Evolutionary conservation across 2,113 vertebrate species (phyloP).

Genomic region (Petrocephalus zakoni): DNA sequence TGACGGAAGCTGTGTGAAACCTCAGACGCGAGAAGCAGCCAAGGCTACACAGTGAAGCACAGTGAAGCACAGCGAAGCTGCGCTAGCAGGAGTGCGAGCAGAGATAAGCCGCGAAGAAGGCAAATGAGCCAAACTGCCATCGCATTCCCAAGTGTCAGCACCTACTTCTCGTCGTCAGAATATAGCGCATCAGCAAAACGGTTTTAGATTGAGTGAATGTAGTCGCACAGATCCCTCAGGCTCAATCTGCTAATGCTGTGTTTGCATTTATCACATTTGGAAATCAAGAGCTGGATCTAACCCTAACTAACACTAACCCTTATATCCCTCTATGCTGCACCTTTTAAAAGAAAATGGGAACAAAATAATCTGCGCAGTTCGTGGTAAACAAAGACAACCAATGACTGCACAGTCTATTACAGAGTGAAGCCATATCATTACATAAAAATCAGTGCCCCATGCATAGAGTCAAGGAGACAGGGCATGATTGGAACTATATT

Average conservation of each 20-base stretch:
- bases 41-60: neutral
- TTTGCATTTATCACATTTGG: neutral
- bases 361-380: neutral
- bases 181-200: neutral
- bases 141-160: neutral
- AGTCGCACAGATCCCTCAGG: neutral
- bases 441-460: neutral
- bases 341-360: neutral
- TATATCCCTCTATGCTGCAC: neutral
- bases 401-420: neutral
- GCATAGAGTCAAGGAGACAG: neutral
- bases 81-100: neutral
- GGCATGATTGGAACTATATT: neutral
- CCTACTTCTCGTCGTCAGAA: neutral
- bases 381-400: neutral
- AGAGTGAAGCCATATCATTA: neutral
- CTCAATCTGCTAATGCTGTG: neutral
- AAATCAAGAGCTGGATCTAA: neutral
- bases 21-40: neutral
- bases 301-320: no score
- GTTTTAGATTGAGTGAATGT: neutral
- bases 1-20: neutral
- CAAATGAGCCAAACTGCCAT: neutral
- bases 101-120: neutral
- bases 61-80: neutral